phyloP scores from a whole-genome alignment of 2,113 vertebrate genomes.

The Rhinoptilus africanus region DNA sequence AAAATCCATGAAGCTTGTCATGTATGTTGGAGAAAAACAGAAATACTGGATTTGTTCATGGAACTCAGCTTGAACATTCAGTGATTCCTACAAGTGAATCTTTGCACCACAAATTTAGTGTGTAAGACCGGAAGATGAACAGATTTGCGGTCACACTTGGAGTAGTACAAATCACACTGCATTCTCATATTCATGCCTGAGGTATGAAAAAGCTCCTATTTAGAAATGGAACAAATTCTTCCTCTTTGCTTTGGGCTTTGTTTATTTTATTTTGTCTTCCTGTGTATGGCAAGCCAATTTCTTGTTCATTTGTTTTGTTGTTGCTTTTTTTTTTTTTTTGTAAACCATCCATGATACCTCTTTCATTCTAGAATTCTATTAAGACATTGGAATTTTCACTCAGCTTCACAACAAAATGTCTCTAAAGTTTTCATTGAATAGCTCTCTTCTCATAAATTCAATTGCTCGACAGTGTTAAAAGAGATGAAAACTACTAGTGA shows the following conservation, averaged over 20 bases:
- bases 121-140: background rate
- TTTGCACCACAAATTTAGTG: background rate
- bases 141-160: background rate
- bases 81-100: background rate
- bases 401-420: background rate
- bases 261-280: background rate
- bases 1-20: background rate
- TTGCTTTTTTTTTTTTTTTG: background rate
- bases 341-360: rapidly evolving
- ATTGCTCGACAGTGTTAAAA: background rate
- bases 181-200: background rate
- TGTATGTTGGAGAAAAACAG: background rate
- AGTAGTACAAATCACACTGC: background rate
- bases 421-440: background rate
- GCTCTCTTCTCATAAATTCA: background rate
- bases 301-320: background rate
- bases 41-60: background rate
- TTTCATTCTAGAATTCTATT: background rate
- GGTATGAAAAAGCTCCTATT: background rate
- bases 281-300: background rate
- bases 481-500: background rate
- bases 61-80: background rate
- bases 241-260: background rate
- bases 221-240: background rate
- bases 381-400: background rate